A percentile compares a stretch with the other conserved stretches of the same genome.
Evolutionary conservation across 1,140 invertebrate species (phyloP).

Genomic region (Agrypnia vestita): DNA sequence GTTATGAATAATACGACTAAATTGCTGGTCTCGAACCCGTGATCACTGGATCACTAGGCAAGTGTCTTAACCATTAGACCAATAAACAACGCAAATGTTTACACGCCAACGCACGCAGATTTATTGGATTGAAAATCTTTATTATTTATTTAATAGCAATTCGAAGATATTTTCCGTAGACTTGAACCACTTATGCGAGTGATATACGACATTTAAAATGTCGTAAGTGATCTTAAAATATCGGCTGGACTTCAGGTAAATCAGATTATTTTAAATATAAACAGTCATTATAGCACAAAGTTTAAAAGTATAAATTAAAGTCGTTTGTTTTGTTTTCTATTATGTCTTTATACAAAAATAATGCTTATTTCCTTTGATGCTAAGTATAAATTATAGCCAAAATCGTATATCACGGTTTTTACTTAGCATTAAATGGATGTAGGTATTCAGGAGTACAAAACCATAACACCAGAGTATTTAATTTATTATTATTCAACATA

Average conservation of each 20-base stretch:
- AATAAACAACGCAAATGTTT: too few relatives aligned
- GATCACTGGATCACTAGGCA: too few relatives aligned
- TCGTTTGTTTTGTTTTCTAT: constrained; percentile 40
- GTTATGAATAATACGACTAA: too few relatives aligned
- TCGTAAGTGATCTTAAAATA: constrained; percentile 14
- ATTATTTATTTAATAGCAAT: too few relatives aligned
- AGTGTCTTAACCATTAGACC: too few relatives aligned
- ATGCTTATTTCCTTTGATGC: constrained; percentile 36
- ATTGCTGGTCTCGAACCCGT: too few relatives aligned
- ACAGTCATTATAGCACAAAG: constrained; percentile 22
- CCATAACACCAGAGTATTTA: not conserved
- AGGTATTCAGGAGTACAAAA: not conserved
- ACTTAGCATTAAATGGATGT: constrained; percentile 15
- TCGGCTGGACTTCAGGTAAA: constrained; percentile 7
- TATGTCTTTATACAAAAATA: constrained; percentile 34
- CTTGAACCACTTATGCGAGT: not conserved
- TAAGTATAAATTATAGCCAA: constrained; percentile 45
- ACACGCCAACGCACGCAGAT: too few relatives aligned
- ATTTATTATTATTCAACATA: too few relatives aligned
- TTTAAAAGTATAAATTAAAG: constrained; percentile 5
- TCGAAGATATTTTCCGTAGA: too few relatives aligned
- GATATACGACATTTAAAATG: constrained; percentile 17
- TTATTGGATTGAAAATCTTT: too few relatives aligned
- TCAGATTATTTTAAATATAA: constrained; percentile 26
- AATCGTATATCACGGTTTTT: constrained; percentile 51